Percentiles rank a stretch among this genome's conserved stretches.
These are phyloP conservation scores for Furnarius figulus DNA, from an alignment of 2,113 vertebrate species.

Conservation along the genomic window DNA sequence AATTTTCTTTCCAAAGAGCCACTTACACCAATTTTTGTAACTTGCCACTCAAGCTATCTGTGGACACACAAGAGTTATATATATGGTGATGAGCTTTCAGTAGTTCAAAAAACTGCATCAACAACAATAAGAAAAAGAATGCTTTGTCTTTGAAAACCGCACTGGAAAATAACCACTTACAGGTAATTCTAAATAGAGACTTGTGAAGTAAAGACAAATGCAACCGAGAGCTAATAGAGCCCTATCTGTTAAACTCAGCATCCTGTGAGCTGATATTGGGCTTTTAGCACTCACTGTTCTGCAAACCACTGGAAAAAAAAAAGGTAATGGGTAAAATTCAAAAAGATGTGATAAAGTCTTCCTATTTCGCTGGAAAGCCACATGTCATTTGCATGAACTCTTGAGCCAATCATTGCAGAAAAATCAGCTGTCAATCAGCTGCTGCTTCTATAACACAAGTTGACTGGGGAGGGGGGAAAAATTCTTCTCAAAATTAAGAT, in stretches of 20 bases:
- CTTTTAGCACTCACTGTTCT: slow-evolving; percentile 31
- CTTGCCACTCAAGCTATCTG: background rate
- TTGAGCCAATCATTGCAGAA: slow-evolving; percentile 13
- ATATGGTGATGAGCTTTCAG: background rate
- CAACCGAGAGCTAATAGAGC: slow-evolving; percentile 31
- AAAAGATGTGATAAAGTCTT: slow-evolving; percentile 42
- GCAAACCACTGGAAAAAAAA: slow-evolving; percentile 67
- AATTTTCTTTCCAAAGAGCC: background rate
- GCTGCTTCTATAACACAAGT: background rate
- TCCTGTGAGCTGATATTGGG: slow-evolving; percentile 57
- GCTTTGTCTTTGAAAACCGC: slow-evolving; percentile 20
- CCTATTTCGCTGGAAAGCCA: slow-evolving; percentile 37
- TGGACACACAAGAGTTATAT: background rate
- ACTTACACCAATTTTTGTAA: background rate
- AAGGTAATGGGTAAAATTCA: slow-evolving; percentile 66
- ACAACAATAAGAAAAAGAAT: background rate
- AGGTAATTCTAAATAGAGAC: slow-evolving; percentile 52
- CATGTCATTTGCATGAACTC: background rate
- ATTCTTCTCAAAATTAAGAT: background rate
- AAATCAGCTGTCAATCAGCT: slow-evolving; percentile 32
- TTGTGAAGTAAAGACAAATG: slow-evolving; percentile 34
- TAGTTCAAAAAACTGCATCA: background rate
- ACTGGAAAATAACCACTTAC: slow-evolving; percentile 55
- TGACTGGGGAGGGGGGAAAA: fast-evolving
- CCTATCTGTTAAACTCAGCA: slow-evolving; percentile 49